A percentile compares a stretch with the other conserved stretches of the same genome.
phyloP scores from a whole-genome alignment of 2,888 invertebrate genomes.

The Colostygia pectinataria region DNA sequence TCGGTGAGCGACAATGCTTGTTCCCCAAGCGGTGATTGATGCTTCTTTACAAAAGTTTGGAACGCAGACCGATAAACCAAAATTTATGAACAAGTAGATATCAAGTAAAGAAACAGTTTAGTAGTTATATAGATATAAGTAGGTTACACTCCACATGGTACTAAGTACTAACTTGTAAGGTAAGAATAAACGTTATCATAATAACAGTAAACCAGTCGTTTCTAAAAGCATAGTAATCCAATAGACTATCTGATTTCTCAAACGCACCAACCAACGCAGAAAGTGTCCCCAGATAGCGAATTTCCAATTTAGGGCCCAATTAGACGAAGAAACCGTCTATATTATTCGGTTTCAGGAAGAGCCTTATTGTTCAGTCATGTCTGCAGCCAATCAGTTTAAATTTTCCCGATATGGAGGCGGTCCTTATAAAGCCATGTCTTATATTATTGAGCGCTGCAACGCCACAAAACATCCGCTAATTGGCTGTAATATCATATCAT shows the following conservation, averaged over 20 bases:
- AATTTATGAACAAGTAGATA: constrained; percentile 4
- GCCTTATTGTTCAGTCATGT: constrained; percentile 70
- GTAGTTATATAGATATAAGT: constrained; percentile 1
- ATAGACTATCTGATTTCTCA: constrained; percentile 27
- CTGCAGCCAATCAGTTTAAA: constrained; percentile 74
- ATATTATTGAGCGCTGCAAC: constrained; percentile 53
- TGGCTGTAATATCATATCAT: constrained; percentile 67
- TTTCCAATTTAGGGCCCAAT: constrained; percentile 71
- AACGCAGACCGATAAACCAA: constrained; percentile 9
- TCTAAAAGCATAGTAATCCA: constrained; percentile 13
- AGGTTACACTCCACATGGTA: no score
- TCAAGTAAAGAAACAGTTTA: no score
- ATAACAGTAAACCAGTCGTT: constrained; percentile 9
- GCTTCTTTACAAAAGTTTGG: constrained; percentile 28
- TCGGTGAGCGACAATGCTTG: constrained; percentile 49
- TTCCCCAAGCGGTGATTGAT: constrained; percentile 31
- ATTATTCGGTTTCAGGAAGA: constrained; percentile 51
- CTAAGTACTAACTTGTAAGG: no score
- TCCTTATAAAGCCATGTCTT: constrained; percentile 55
- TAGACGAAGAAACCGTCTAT: constrained; percentile 59
- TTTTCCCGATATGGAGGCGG: constrained; percentile 64
- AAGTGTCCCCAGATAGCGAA: constrained; percentile 41
- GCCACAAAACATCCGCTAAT: constrained; percentile 66
- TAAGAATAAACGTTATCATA: neutral
- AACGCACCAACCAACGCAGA: constrained; percentile 36